Base-by-base conservation (phyloP, 2,888 invertebrate species). In the Oegoconia quadripuncta region DNA sequence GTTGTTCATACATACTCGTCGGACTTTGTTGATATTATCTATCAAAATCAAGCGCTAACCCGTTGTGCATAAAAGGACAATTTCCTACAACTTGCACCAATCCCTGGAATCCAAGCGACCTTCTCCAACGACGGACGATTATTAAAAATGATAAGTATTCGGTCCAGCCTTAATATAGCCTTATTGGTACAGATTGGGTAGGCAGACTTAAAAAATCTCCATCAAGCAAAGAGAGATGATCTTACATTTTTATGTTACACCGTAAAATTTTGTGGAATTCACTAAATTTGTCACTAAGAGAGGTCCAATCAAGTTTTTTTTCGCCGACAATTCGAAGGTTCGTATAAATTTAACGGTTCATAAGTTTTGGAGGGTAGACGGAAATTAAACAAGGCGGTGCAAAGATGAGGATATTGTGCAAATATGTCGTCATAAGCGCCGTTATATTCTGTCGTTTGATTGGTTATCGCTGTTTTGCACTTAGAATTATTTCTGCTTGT, bases 131-230 rank as follows among this genome's bases (percentile, higher is more conserved):
- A 34, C 42, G 48, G 56, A 48, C 55, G 59, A 63, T n/a, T 64
- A 64, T 64, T 65, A 63, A 65, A 55, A 64, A 65, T 64, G 61
- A 63, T 59, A 62, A 63, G 64, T 63, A 63, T 64, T 59, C 55
- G 44, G 39, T 38, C 44, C 44, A 40, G 37, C 46, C 55, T 39
- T 63, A 61, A 63, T 62, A 59, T 47, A 56, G 49, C 50, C 55
- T 55, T 58, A 61, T 59, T 58, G 56, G 57, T 48, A 41, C 42
- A 55, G 57, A 62, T 62, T 60, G 48, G 48, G 50, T 20, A 29
- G 41, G 29, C 36, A 48, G 47, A 50, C 55, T 60, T 55, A 48
- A 51, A 51, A 36, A 39, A 39, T 33, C 28, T 11, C 28, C 35
- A 14, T 32, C 22, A 22, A 23, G n/a, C 16, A 30, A 12, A 14